phyloP scores from a whole-genome alignment of 2,888 invertebrate genomes.

The Phyllotreta cruciferae region DNA sequence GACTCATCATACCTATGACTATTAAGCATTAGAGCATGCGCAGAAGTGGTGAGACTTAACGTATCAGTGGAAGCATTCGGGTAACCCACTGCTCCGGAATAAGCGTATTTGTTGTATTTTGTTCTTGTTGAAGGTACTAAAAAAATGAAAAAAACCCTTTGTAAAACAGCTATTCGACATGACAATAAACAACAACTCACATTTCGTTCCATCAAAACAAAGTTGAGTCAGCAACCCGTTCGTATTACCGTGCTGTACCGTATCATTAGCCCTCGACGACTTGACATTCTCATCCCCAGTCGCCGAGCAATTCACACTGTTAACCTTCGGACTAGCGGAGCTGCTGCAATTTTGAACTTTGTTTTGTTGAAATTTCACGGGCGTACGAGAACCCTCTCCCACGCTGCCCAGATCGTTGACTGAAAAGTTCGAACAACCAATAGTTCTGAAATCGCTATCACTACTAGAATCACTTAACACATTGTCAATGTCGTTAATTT shows the following conservation, averaged over 20 bases:
- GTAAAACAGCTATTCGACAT: neutral
- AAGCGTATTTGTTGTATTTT: constrained; percentile 59
- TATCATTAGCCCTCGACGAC: constrained; percentile 32
- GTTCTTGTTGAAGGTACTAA: constrained; percentile 49
- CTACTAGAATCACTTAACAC: constrained; percentile 38
- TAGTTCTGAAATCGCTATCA: constrained; percentile 48
- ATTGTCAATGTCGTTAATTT: constrained; percentile 45
- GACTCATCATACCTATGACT: constrained; percentile 64
- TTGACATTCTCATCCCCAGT: constrained; percentile 38
- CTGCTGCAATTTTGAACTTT: constrained; percentile 47
- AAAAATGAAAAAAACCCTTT: constrained; percentile 39
- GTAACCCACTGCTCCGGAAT: constrained; percentile 54
- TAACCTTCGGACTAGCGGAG: constrained; percentile 59
- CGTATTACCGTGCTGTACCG: constrained; percentile 40
- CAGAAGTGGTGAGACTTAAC: constrained; percentile 57
- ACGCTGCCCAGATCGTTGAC: constrained; percentile 47
- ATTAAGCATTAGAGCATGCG: constrained; percentile 65
- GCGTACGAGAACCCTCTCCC: constrained; percentile 24
- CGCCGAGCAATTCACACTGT: constrained; percentile 51
- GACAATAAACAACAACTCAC: constrained; percentile 5
- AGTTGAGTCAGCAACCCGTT: constrained; percentile 57
- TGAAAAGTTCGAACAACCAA: constrained; percentile 56
- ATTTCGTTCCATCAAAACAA: constrained; percentile 53
- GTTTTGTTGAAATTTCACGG: constrained; percentile 44
- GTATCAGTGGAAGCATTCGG: constrained; percentile 54